Conservation (phyloP, 1,140 invertebrate genomes). For the Drosophila ambigua region DNA sequence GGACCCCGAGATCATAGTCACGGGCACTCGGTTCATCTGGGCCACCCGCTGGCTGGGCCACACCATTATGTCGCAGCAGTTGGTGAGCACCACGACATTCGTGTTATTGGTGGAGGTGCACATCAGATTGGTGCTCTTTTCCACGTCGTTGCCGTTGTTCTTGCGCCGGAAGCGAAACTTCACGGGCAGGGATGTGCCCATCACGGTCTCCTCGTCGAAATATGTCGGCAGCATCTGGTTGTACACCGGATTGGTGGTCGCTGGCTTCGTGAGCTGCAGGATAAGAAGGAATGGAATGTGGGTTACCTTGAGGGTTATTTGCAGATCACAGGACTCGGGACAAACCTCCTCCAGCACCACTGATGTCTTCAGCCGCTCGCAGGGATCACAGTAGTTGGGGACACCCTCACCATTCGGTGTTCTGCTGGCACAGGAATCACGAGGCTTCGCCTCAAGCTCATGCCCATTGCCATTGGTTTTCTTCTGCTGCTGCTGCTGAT, state of each 20-base stretch:
- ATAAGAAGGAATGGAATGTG: not conserved
- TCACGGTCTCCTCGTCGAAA: constrained; percentile 70
- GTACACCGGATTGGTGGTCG: constrained; percentile 47
- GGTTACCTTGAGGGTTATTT: not conserved
- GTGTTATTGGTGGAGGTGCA: constrained; percentile 54
- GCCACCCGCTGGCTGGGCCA: constrained; percentile 69
- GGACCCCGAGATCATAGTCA: constrained; percentile 55
- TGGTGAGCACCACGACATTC: constrained; percentile 65
- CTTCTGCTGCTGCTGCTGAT: not conserved
- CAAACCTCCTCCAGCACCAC: constrained; percentile 62
- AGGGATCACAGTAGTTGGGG: constrained; percentile 52
- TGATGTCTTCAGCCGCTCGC: constrained; percentile 51
- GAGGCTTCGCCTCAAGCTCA: not conserved
- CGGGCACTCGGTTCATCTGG: constrained; percentile 68
- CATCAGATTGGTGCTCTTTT: constrained; percentile 43
- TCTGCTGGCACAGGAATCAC: constrained; percentile 37
- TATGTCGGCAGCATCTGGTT: constrained; percentile 23
- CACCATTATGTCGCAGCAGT: constrained; percentile 63
- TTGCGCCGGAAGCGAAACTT: constrained; percentile 65
- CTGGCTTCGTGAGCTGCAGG: constrained; percentile 51
- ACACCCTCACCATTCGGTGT: constrained; percentile 5
- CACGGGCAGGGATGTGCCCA: constrained; percentile 59
- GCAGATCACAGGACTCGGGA: not conserved
- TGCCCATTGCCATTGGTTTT: not conserved
- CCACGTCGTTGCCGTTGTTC: constrained; percentile 43